Percentiles rank a stretch among this genome's conserved stretches.
Evolutionary conservation across 2,113 vertebrate genomes (phyloP).

Genomic region (Tachuris rubrigastra): DNA sequence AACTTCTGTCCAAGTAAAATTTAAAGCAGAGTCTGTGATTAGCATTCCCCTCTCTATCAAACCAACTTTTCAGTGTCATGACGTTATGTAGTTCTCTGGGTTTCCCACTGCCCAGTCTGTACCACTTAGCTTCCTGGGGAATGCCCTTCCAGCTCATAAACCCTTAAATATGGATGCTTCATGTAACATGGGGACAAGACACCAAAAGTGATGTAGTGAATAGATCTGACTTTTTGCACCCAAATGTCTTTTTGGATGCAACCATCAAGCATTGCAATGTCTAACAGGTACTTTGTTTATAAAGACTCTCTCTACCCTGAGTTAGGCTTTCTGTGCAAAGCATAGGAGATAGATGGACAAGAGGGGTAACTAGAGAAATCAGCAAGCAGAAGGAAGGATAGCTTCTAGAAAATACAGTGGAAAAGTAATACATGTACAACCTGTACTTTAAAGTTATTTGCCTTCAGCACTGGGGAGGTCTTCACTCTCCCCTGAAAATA

Average conservation of each 20-base stretch:
- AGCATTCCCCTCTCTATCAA: background rate
- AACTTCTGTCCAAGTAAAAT: background rate
- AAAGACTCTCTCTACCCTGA: background rate
- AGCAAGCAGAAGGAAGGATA: background rate
- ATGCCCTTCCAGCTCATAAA: background rate
- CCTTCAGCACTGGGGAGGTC: background rate
- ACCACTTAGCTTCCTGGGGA: background rate
- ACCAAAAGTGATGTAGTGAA: background rate
- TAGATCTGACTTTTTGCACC: background rate
- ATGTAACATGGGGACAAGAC: background rate
- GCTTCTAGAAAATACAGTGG: background rate
- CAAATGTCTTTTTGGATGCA: background rate
- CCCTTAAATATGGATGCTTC: background rate
- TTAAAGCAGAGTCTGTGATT: background rate
- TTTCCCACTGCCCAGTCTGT: background rate
- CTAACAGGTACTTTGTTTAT: background rate
- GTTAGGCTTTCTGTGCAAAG: background rate
- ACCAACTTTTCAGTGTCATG: background rate
- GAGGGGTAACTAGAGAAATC: background rate
- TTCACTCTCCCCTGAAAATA: background rate
- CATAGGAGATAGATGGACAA: background rate
- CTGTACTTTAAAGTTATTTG: background rate
- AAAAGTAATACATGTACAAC: fast-evolving
- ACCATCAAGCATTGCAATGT: background rate
- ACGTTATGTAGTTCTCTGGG: background rate